Evolutionary conservation across 2,113 vertebrate genomes (phyloP), one percentile per base, ranked within the genome.

Genomic region (Monarcha castaneiventris): DNA sequence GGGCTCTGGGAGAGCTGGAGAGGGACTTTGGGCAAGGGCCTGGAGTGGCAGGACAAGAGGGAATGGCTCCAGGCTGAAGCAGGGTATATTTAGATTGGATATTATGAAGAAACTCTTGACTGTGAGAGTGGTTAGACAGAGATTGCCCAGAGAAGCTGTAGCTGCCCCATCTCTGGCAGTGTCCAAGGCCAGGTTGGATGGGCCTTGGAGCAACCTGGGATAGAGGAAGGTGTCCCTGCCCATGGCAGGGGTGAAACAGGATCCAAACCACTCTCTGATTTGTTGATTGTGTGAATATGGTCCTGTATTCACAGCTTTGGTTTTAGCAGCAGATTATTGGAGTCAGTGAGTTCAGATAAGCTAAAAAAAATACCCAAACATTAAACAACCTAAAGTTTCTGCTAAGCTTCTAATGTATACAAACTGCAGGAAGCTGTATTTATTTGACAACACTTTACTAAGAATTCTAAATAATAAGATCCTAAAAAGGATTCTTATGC

Each of bases 181-280:
- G 30, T 1, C 30, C 79, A 19, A 55, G 55, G 4, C 35, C 26
- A 14, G 30, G 12, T 0, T 76, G 39, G 16, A 48, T 0, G 0
- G 29, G 8, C 0, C 29, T 68, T 54, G n/a, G 61, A 75, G 30
- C n/a, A 41, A 0, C 21, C 48, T 76, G 79, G 41, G 9, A 2
- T 2, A 2, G 39, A 18, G 55, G 25, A 9, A 69, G 20, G 0
- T 62, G 55, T 49, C 17, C 17, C 71, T 6, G 48, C 7, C 27
- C n/a, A 2, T 22, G 26, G 20, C n/a, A 62, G 46, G 26, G 26
- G 8, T 48, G 30, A 29, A 41, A 46, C 6, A 10, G 16, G 29
- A 1, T 16, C 27, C 30, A 69, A 83, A 43, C 4, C 35, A 25
- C 33, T 69, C 49, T 26, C 4, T 43, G 63, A 8, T 56, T 71